A percentile compares a stretch with the other conserved stretches of the same genome.
phyloP scores from a whole-genome alignment of 2,113 vertebrate species.

The Podarcis raffonei region DNA sequence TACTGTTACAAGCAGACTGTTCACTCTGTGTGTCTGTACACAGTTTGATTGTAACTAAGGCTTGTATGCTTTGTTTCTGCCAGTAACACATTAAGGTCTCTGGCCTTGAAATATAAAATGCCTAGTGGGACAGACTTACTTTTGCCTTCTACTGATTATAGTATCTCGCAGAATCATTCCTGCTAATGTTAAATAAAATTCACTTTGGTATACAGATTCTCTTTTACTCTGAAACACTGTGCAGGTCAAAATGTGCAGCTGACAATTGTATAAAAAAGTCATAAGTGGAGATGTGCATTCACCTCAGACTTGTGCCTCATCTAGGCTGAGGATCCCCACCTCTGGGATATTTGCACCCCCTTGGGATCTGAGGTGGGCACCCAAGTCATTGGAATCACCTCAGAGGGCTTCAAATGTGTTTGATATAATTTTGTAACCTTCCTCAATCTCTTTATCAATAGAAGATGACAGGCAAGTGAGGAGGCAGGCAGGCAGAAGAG shows the following conservation, averaged over 20 bases:
- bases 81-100: background rate
- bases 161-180: conserved; percentile 23
- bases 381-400: background rate
- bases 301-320: background rate
- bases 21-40: background rate
- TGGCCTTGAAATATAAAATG: background rate
- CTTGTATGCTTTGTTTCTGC: background rate
- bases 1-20: background rate
- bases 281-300: background rate
- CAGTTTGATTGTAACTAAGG: background rate
- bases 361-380: background rate
- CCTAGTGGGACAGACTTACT: no score
- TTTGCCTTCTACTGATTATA: background rate
- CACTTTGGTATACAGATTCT: conserved; percentile 48
- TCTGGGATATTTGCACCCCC: background rate
- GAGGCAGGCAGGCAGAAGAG: background rate
- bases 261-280: conserved; percentile 35
- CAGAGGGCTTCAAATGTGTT: background rate
- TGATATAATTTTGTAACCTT: background rate
- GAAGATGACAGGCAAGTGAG: background rate
- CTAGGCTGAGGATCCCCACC: background rate
- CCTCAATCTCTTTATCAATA: background rate
- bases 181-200: conserved; percentile 32
- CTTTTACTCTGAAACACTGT: conserved; percentile 51
- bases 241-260: conserved; percentile 26